Evolutionary conservation across 2,797 vertebrate genomes (phyloP).

Genomic region (Phylloscopus collybita): DNA sequence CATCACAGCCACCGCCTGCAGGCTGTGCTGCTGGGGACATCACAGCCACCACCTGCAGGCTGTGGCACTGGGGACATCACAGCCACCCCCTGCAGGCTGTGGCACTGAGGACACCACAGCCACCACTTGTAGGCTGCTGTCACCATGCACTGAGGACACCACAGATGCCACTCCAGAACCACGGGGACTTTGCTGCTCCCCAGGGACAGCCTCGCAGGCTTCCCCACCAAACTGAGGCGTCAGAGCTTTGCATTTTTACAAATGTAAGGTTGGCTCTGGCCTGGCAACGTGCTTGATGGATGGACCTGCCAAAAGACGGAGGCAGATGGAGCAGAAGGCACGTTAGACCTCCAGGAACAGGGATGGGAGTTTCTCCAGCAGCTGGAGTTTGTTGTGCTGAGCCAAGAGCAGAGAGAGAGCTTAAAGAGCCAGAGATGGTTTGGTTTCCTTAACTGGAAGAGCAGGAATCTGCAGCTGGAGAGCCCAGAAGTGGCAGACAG

Average conservation of each 20-base stretch:
- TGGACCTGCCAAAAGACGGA: slow-evolving; percentile 44
- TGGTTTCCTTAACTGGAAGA: slow-evolving; percentile 74
- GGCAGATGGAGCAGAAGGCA: slow-evolving; percentile 41
- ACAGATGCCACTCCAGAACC: background rate
- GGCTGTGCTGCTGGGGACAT: background rate
- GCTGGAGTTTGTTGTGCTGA: slow-evolving; percentile 50
- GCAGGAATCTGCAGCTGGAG: slow-evolving; percentile 24
- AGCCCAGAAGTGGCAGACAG: background rate
- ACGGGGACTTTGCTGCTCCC: background rate
- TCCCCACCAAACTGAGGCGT: background rate
- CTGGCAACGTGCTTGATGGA: background rate
- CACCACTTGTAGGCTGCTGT: background rate
- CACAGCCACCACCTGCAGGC: too few relatives aligned
- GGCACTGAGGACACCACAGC: fast-evolving
- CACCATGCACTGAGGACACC: background rate
- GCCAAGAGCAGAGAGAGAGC: slow-evolving; percentile 51
- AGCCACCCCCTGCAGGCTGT: too few relatives aligned
- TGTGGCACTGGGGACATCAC: too few relatives aligned
- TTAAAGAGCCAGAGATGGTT: slow-evolving; percentile 26
- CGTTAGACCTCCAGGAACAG: slow-evolving; percentile 45
- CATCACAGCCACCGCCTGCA: too few relatives aligned
- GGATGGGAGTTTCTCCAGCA: slow-evolving; percentile 31
- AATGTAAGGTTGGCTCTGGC: slow-evolving; percentile 6
- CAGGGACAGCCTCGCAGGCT: background rate
- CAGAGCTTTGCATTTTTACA: background rate